These are phyloP conservation scores for Denticeps clupeoides DNA, from an alignment of 2,797 vertebrate genomes.

Conservation along the genomic window DNA sequence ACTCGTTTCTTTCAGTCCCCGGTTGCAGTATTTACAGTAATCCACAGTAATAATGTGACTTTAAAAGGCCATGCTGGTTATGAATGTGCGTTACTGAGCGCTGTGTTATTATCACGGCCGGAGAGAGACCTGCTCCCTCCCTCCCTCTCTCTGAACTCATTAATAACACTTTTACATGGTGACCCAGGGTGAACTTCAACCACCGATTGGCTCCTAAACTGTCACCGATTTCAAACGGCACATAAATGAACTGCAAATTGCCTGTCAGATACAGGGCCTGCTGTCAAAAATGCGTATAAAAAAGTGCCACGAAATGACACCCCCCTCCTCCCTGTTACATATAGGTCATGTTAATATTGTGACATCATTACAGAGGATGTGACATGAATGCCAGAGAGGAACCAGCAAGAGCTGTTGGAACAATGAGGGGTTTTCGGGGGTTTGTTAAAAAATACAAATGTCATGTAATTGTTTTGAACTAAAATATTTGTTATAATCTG, in stretches of 20 bases:
- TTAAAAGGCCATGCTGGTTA: no score
- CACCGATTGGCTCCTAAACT: slow-evolving; percentile 27
- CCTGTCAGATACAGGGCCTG: slow-evolving; percentile 54
- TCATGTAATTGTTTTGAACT: no score
- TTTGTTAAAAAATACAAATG: no score
- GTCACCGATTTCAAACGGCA: slow-evolving; percentile 40
- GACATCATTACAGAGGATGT: slow-evolving; percentile 2
- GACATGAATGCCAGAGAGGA: not conserved
- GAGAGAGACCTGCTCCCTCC: slow-evolving; percentile 23
- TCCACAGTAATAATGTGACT: slow-evolving; percentile 8
- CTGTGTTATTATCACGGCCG: slow-evolving; percentile 33
- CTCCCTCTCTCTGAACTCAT: slow-evolving; percentile 23
- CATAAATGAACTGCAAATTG: slow-evolving; percentile 51
- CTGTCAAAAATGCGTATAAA: slow-evolving; percentile 37
- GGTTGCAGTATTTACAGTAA: not conserved
- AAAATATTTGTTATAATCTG: no score
- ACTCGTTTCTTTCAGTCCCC: no score
- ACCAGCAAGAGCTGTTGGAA: not conserved
- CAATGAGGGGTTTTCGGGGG: no score
- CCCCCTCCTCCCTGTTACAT: slow-evolving; percentile 1
- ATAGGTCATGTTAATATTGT: slow-evolving; percentile 32
- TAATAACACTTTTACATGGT: slow-evolving; percentile 48
- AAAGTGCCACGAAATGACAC: no score
- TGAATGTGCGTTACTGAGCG: no score
- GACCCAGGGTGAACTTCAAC: slow-evolving; percentile 43